A percentile compares a stretch with the other conserved stretches of the same genome.
Conservation (phyloP, 2,888 invertebrate species). For the Tachina lurida region DNA sequence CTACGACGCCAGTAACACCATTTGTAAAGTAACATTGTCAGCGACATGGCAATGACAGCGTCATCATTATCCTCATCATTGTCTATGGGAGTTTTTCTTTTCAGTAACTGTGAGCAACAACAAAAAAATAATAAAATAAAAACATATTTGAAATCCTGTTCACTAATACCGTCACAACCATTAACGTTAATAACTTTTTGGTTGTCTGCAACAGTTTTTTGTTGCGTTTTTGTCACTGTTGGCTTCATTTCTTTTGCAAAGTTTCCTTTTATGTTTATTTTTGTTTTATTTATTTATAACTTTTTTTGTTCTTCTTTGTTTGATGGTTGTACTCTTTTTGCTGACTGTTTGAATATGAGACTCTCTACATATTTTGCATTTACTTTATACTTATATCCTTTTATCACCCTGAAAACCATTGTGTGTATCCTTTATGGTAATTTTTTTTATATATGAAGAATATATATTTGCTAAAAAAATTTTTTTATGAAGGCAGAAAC, state of each 20-base stretch:
- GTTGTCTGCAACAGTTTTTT: slow-evolving; percentile 50
- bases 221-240: neutral
- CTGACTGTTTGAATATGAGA: slow-evolving; percentile 16
- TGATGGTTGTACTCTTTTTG: neutral
- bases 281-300: neutral
- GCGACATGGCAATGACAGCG: neutral
- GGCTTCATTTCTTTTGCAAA: slow-evolving; percentile 16
- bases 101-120: neutral
- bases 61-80: neutral
- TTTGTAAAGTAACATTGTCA: neutral
- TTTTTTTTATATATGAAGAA: too few relatives aligned
- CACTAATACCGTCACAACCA: slow-evolving; percentile 66
- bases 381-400: slow-evolving; percentile 39
- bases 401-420: slow-evolving; percentile 39
- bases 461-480: too few relatives aligned
- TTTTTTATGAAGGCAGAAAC: neutral
- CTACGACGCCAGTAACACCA: neutral
- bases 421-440: neutral
- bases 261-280: slow-evolving; percentile 7
- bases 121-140: neutral
- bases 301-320: neutral
- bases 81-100: neutral
- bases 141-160: slow-evolving; percentile 53
- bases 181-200: slow-evolving; percentile 70
- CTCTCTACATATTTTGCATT: slow-evolving; percentile 29